Conservation (phyloP, 2,797 vertebrate species). For the Syngnathus acus region DNA sequence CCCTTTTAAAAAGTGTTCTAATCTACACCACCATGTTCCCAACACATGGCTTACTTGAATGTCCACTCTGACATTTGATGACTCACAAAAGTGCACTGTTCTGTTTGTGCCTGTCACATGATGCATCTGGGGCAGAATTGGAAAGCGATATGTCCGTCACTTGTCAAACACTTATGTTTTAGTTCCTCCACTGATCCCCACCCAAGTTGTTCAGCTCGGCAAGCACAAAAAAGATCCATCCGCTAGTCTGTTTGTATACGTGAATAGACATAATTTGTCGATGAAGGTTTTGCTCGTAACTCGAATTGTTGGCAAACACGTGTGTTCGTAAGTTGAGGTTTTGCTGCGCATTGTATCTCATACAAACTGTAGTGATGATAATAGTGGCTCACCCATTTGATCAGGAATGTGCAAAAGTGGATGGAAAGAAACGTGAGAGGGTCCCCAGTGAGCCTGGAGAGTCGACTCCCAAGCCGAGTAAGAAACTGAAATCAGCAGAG, state of each 20-base stretch:
- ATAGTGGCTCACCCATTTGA: background rate
- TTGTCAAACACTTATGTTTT: background rate
- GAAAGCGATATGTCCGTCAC: background rate
- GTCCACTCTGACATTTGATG: too few relatives aligned
- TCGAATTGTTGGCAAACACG: too few relatives aligned
- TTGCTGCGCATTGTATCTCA: background rate
- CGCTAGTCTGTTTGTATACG: too few relatives aligned
- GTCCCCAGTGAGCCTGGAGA: conserved; percentile 56
- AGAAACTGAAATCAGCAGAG: conserved; percentile 68
- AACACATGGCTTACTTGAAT: too few relatives aligned
- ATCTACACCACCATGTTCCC: background rate
- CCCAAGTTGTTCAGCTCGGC: too few relatives aligned
- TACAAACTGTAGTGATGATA: background rate
- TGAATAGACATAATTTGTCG: too few relatives aligned
- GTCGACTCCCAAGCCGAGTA: conserved; percentile 69
- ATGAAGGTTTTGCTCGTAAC: too few relatives aligned
- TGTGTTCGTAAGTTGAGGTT: too few relatives aligned
- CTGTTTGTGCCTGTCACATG: background rate
- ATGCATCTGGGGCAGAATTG: background rate
- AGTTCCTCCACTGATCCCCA: too few relatives aligned
- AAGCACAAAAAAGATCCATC: too few relatives aligned
- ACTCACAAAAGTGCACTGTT: too few relatives aligned
- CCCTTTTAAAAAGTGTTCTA: conserved; percentile 15
- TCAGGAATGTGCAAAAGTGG: conserved; percentile 52
- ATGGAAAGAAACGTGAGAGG: conserved; percentile 69